Conservation (phyloP, 2,797 vertebrate species). For the Xyrichtys novacula region DNA sequence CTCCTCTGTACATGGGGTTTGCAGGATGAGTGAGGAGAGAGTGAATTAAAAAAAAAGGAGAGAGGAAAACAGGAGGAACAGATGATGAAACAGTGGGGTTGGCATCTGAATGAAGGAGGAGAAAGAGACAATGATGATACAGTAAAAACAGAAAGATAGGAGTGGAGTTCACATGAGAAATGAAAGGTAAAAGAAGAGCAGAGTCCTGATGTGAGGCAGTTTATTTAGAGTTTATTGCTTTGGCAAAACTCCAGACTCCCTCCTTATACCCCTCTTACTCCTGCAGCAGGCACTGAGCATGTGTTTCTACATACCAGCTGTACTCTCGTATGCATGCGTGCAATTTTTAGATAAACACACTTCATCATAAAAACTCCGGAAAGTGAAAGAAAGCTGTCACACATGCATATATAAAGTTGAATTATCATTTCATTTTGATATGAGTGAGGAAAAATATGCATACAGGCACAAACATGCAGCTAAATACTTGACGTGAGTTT, state of each 20-base stretch:
- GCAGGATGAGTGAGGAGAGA: no score
- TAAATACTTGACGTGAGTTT: conserved; percentile 42
- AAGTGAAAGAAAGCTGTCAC: conserved; percentile 17
- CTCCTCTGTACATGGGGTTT: conserved; percentile 31
- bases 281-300: conserved; percentile 24
- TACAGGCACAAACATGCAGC: conserved; percentile 11
- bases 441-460: neutral
- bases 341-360: neutral
- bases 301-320: conserved; percentile 6
- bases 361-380: neutral
- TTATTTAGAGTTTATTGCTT: conserved; percentile 73
- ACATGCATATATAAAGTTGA: neutral
- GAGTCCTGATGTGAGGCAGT: conserved; percentile 53
- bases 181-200: conserved; percentile 42
- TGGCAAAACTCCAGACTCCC: conserved; percentile 59
- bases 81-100: neutral
- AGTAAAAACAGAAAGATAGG: neutral
- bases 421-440: conserved; percentile 22
- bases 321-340: neutral
- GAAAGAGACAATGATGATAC: conserved; percentile 9
- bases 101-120: neutral
- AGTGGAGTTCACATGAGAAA: conserved; percentile 32
- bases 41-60: conserved; percentile 10
- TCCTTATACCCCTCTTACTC: conserved; percentile 27
- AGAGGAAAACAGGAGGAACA: neutral